A percentile compares a stretch with the other conserved stretches of the same genome.
phyloP scores from a whole-genome alignment of 2,888 invertebrate species.

The Rotaria socialis region DNA sequence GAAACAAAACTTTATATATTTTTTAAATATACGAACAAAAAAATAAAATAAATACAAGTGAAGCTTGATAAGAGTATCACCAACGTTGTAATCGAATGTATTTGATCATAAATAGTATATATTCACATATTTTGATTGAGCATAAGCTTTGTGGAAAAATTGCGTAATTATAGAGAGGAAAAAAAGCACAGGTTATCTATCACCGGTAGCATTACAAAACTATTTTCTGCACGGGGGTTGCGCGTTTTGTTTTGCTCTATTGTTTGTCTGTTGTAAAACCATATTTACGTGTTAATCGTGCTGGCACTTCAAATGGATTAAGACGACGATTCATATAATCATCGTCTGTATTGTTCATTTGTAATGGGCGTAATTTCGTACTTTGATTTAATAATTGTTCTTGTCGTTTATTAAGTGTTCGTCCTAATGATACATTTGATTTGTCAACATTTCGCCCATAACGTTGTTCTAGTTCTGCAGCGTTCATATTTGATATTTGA shows the following conservation, averaged over 20 bases:
- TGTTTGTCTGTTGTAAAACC: not conserved
- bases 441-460: not conserved
- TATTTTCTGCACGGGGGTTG: not conserved
- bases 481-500: not conserved
- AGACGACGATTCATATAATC: conserved; percentile 30
- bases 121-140: not conserved
- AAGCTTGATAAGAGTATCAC: not conserved
- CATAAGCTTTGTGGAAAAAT: not conserved
- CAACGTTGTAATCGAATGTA: not conserved
- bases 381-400: conserved; percentile 28
- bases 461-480: not conserved
- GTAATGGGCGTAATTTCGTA: not conserved
- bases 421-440: not conserved
- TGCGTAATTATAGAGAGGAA: not conserved
- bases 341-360: not conserved
- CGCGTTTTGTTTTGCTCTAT: not conserved
- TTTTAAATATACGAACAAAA: not conserved
- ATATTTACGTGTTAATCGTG: not conserved
- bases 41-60: not conserved
- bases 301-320: not conserved
- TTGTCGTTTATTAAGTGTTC: not conserved
- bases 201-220: not conserved
- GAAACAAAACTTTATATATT: not conserved
- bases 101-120: not conserved
- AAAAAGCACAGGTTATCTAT: not conserved